Percentiles rank a stretch among this genome's conserved stretches.
phyloP scores from a whole-genome alignment of 2,797 vertebrate genomes.

The Thunnus albacares region DNA sequence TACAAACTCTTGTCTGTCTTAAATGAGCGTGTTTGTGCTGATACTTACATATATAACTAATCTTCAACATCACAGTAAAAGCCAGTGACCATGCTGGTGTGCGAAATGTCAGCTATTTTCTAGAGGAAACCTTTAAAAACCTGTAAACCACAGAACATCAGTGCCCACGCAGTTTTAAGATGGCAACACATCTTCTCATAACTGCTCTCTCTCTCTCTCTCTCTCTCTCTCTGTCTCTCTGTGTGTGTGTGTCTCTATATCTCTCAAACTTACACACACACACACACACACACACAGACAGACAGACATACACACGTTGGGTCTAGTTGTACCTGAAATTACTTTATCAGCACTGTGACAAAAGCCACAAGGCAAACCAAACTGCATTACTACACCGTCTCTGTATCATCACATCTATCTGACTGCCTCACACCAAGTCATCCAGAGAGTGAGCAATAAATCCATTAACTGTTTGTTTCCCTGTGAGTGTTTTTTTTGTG shows the following conservation, averaged over 20 bases:
- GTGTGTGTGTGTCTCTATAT: not conserved
- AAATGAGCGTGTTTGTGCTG: slow-evolving; percentile 18
- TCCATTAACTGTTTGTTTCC: slow-evolving; percentile 37
- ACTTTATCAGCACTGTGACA: slow-evolving; percentile 71
- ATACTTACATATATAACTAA: slow-evolving; percentile 11
- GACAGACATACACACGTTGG: slow-evolving; percentile 25
- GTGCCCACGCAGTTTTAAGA: slow-evolving; percentile 59
- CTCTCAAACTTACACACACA: not conserved
- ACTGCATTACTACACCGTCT: slow-evolving; percentile 27
- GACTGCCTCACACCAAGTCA: slow-evolving; percentile 45
- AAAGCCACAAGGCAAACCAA: slow-evolving; percentile 62
- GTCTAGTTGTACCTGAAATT: slow-evolving; percentile 68
- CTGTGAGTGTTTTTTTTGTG: not conserved
- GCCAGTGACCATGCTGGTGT: slow-evolving; percentile 33
- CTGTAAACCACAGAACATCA: slow-evolving; percentile 68
- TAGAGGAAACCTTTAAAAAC: slow-evolving; percentile 66
- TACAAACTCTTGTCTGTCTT: not conserved
- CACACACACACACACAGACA: slow-evolving; percentile 24
- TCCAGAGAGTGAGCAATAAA: slow-evolving; percentile 41
- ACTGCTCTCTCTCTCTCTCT: slow-evolving; percentile 28
- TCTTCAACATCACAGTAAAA: slow-evolving; percentile 31
- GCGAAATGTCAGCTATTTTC: slow-evolving; percentile 66
- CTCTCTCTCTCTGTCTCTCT: not conserved
- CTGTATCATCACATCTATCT: slow-evolving; percentile 42
- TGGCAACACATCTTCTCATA: slow-evolving; percentile 63